phyloP scores from a whole-genome alignment of 2,888 invertebrate genomes.

The Chouioia cunea region DNA sequence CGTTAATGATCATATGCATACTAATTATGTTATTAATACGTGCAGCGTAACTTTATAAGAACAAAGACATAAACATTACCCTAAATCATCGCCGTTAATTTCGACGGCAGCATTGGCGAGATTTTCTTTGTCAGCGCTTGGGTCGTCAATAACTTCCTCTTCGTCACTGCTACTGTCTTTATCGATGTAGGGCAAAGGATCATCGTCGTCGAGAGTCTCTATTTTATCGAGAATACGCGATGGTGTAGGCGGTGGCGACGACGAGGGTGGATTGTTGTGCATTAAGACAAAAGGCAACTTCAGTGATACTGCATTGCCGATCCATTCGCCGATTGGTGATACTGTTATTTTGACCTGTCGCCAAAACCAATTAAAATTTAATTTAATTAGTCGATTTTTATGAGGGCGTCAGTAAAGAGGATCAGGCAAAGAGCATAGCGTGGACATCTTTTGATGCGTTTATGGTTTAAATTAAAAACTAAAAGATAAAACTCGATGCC shows the following conservation, averaged over 20 bases:
- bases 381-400: too few species aligned
- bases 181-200: constrained; percentile 43
- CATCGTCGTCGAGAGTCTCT: constrained; percentile 46
- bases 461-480: background rate
- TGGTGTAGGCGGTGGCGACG: constrained; percentile 56
- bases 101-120: background rate
- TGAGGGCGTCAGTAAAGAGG: too few species aligned
- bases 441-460: background rate
- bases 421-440: too few species aligned
- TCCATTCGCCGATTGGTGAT: constrained; percentile 75
- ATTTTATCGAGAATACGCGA: constrained; percentile 45
- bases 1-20: too few species aligned
- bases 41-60: background rate
- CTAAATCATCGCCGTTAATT: background rate
- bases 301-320: constrained; percentile 81
- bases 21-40: too few species aligned
- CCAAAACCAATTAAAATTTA: background rate
- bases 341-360: constrained; percentile 78
- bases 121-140: background rate
- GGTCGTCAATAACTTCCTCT: constrained; percentile 25
- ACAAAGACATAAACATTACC: background rate
- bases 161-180: constrained; percentile 45
- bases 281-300: constrained; percentile 86
- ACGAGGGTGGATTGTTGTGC: constrained; percentile 74
- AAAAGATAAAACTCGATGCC: background rate